Conservation (phyloP, 2,797 vertebrate species). For the Phoxinus dragarum region DNA sequence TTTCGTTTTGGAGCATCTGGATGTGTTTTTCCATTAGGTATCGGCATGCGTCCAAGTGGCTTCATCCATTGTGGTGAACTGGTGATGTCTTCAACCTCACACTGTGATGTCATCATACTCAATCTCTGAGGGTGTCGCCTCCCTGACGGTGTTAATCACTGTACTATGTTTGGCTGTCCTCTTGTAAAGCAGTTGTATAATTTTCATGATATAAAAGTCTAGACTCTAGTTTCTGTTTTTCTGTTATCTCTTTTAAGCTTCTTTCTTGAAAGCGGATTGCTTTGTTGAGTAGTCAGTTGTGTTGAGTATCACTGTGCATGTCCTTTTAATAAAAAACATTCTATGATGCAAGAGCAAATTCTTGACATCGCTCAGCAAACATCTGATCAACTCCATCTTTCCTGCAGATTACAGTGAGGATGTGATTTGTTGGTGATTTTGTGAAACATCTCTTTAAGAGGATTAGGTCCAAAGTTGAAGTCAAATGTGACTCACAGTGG, state of each 20-base stretch:
- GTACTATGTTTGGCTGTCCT: background rate
- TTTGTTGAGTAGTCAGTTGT: background rate
- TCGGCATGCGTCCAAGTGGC: background rate
- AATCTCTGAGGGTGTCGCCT: background rate
- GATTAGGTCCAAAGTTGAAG: conserved; percentile 6
- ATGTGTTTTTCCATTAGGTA: conserved; percentile 6
- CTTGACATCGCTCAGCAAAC: background rate
- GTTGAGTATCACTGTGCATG: background rate
- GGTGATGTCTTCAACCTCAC: background rate
- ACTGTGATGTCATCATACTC: background rate
- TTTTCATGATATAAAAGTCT: background rate
- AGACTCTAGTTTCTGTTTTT: conserved; percentile 7
- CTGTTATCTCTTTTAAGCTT: background rate
- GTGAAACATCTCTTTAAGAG: conserved; percentile 18
- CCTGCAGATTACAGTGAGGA: background rate
- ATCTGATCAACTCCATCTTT: background rate
- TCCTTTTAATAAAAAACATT: background rate
- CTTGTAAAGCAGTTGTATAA: conserved; percentile 12
- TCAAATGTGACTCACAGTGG: conserved; percentile 50
- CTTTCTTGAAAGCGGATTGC: background rate
- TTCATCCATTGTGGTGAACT: background rate
- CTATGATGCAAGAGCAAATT: background rate
- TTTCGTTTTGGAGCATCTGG: conserved; percentile 1
- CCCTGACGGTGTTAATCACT: background rate
- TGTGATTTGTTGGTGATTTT: background rate